A percentile compares a stretch with the other conserved stretches of the same genome.
These are phyloP conservation scores for Erebia palarica DNA, from an alignment of 2,888 invertebrate genomes.

Conservation along the genomic window DNA sequence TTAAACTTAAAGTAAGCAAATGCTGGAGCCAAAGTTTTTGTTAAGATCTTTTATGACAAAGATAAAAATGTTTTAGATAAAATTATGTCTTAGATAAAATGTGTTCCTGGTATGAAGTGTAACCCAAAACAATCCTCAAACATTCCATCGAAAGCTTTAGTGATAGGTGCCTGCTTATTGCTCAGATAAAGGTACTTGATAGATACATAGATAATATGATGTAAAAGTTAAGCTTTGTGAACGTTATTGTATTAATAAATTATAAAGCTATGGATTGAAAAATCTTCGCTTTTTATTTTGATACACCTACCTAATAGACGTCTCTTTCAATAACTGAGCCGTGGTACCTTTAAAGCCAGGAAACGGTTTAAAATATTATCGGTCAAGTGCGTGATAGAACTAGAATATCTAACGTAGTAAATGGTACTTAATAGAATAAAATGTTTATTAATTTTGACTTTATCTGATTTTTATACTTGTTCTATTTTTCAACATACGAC, in stretches of 20 bases:
- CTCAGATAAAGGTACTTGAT: not conserved
- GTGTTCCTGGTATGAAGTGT: not conserved
- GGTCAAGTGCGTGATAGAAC: not conserved
- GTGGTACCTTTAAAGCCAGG: no score
- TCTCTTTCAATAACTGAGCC: no score
- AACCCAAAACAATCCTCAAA: not conserved
- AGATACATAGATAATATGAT: not conserved
- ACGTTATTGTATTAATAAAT: slow-evolving; percentile 13
- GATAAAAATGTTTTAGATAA: no score
- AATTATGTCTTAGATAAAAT: not conserved
- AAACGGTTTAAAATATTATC: not conserved
- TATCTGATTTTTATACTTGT: no score
- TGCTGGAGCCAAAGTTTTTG: slow-evolving; percentile 8
- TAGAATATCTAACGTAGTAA: no score
- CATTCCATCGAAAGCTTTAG: slow-evolving; percentile 5
- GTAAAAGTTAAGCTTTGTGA: not conserved
- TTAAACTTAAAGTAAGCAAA: not conserved
- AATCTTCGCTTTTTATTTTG: slow-evolving; percentile 9
- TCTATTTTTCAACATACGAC: no score
- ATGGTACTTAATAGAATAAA: no score
- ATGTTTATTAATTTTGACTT: no score
- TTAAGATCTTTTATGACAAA: not conserved
- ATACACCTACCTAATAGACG: not conserved
- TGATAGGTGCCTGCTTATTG: not conserved
- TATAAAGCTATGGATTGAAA: not conserved